Base-by-base conservation (phyloP, 2,113 vertebrate species). In the Thunnus thynnus region DNA sequence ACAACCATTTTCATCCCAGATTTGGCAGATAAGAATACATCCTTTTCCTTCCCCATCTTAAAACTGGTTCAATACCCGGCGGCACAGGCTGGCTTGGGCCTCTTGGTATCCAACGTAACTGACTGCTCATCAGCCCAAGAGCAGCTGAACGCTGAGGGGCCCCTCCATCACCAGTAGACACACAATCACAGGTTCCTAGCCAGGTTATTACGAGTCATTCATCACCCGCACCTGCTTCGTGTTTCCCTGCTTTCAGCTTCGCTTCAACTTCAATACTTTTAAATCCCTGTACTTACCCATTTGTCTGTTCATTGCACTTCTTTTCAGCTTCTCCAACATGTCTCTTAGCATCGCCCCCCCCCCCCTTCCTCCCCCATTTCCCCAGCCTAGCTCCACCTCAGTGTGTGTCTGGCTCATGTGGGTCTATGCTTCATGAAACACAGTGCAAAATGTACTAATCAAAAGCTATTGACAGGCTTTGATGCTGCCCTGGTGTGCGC, bases 121-220 rank as follows among this genome's bases (percentile, higher is more conserved):
- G 72, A 72, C 73, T 54, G 72, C 77, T 92, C 80, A 79, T 86
- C 85, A 89, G 80, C 72, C 64, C 16, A 14, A 77, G 69, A 71
- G 79, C 85, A 48, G 83, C 86, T 80, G 84, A 85, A 80, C 47
- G 32, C 78, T 27, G 57, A 69, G 86, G 75, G 86, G 82, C 82
- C 86, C 76, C 82, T 91, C 90, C 80, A 85, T 91, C 89, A 92
- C 71, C 3, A 11, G 72, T 17, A 86, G 91, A 89, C 80, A 88
- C 82, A 89, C 92, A 89, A 88, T 91, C 89, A 89, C 74, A 47
- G 56, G 76, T 70, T 78, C 61, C 60, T 65, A 5, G 66, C 71
- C 65, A 57, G 84, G 88, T 93, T 94, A 94, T 94, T 93, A 91
- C 72, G 57, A 90, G 79, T 70, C 90, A 92, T 94, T 94, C 87